Conservation (phyloP, 2,888 invertebrate genomes). For the Seira sanloemensis region DNA sequence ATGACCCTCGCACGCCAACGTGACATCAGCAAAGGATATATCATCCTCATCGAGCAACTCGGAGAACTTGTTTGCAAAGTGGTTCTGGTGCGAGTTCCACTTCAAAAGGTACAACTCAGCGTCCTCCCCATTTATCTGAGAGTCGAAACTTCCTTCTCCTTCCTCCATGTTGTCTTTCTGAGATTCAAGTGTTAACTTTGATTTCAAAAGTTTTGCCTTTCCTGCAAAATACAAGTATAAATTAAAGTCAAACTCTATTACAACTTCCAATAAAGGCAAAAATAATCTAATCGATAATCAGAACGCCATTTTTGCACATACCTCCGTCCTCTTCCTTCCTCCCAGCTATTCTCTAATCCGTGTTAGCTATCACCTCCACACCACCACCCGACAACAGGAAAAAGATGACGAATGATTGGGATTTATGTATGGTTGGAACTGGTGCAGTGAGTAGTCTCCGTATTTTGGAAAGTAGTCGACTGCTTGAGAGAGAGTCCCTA, state of each 20-base stretch:
- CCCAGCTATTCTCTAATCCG: too few species aligned
- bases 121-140: conserved; percentile 29
- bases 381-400: neutral
- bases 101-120: conserved; percentile 64
- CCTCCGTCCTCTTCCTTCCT: conserved; percentile 1
- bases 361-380: too few species aligned
- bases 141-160: conserved; percentile 24
- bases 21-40: conserved; percentile 60
- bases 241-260: neutral
- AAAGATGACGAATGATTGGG: neutral
- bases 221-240: neutral
- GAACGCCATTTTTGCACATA: neutral
- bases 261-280: neutral
- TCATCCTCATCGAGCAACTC: conserved; percentile 62
- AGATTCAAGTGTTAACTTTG: neutral
- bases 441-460: neutral
- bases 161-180: conserved; percentile 29
- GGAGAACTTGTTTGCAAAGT: conserved; percentile 63
- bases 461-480: too few species aligned
- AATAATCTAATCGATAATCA: neutral
- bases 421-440: neutral
- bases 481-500: too few species aligned
- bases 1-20: conserved; percentile 67
- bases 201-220: neutral
- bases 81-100: conserved; percentile 66